These are phyloP conservation scores for Adrianichthys oophorus DNA, from an alignment of 2,797 vertebrate species.

Conservation along the genomic window DNA sequence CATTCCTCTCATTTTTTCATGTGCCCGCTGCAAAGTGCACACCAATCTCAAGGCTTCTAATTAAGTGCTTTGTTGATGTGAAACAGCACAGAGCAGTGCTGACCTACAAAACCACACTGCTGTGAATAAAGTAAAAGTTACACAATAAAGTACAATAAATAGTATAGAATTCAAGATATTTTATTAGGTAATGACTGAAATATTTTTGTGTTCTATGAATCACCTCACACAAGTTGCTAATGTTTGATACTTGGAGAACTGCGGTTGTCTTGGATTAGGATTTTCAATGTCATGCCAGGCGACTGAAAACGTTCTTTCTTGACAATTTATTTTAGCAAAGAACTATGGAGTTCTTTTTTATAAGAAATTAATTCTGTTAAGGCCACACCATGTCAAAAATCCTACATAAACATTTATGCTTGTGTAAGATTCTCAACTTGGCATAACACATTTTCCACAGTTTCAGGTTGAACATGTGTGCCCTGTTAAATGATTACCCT, in stretches of 20 bases:
- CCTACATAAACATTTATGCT: conserved; percentile 31
- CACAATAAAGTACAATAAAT: conserved; percentile 1
- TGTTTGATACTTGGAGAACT: no score
- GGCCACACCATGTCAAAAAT: conserved; percentile 33
- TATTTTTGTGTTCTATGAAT: no score
- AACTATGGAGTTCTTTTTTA: background rate
- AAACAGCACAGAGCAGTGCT: conserved; percentile 24
- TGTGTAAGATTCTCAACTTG: conserved; percentile 11
- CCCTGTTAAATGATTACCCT: conserved; percentile 7
- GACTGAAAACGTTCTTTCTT: background rate
- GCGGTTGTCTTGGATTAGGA: no score
- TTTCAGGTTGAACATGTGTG: conserved; percentile 11
- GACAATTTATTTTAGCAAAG: background rate
- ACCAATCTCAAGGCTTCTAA: conserved; percentile 49
- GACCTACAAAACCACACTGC: conserved; percentile 35
- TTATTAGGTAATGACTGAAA: no score
- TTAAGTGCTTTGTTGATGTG: conserved; percentile 52
- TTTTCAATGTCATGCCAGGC: no score
- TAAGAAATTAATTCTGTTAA: conserved; percentile 1
- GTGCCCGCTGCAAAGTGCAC: conserved; percentile 42
- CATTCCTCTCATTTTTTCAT: conserved; percentile 73
- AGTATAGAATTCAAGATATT: no score
- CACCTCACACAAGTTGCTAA: no score
- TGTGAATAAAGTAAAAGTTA: conserved; percentile 15
- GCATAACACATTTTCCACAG: background rate